Evolutionary conservation across 2,888 invertebrate genomes (phyloP), one percentile per base, ranked within the genome.

Genomic region (Anticlea derivata): DNA sequence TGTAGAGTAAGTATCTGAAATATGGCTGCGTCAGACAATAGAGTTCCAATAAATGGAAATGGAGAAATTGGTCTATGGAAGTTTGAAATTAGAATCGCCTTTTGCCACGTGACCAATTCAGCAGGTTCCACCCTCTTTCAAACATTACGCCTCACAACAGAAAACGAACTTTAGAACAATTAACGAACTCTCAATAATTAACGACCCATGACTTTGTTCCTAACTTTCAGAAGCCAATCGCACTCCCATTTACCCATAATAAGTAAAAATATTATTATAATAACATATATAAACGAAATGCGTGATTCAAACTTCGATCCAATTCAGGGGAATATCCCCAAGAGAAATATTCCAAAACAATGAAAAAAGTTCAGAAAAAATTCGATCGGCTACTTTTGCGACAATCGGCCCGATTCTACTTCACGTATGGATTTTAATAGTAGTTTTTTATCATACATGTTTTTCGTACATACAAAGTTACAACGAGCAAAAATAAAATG

Each of bases 321-420:
- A 89, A 89, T 90, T 84, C 82, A 73, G 72, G 78, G 76, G 80
- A 88, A 85, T 75, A 83, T 75, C 72, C 90, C 83, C 89, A 61
- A 54, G 85, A 80, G 88, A 75, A 77, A 81, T 76, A 80, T 82
- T 75, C 73, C 78, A 78, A 81, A 83, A 81, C 79, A 84, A 84
- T 84, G 77, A 80, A 73, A 83, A 83, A 87, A 87, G 75, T 87
- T 85, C 65, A 63, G 71, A 78, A 78, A 76, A 73, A 69, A 78
- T 72, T 73, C 72, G 78, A 76, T 83, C 75, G 41, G 34, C 7
- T 48, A 48, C 33, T 47, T 52, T 41, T 39, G 10, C 10, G 11
- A 31, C 2, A 8, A 31, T n/a, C 39, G 27, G 33, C n/a, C 37
- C 7, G 10, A 26, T 11, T 27, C 34, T 31, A 22, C 7, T 11